Percentiles rank a stretch among this genome's conserved stretches.
These are phyloP conservation scores for Ochotona curzoniae DNA, from an alignment of 2,113 vertebrate genomes.

Conservation along the genomic window DNA sequence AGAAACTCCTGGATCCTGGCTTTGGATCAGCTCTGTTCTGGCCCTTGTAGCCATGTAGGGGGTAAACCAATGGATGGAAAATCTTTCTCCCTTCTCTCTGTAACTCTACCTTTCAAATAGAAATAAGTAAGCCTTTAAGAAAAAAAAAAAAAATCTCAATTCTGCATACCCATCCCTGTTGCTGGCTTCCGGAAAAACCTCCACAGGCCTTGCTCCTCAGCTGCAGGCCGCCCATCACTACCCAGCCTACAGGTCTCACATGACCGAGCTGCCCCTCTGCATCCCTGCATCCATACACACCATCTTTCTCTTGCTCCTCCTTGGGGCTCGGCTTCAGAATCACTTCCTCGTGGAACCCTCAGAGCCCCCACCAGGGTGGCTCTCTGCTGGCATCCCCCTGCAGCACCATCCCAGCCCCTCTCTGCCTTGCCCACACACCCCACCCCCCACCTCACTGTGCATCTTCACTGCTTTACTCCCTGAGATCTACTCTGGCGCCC, in stretches of 20 bases:
- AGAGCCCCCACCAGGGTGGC: not conserved
- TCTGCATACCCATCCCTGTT: not conserved
- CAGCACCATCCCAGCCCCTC: not conserved
- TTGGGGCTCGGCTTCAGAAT: not conserved
- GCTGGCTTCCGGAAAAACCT: not conserved
- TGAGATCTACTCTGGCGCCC: not conserved
- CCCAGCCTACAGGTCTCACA: rapidly evolving
- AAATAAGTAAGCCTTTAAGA: too few species aligned
- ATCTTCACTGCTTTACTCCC: not conserved
- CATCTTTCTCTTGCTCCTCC: not conserved
- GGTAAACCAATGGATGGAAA: too few species aligned
- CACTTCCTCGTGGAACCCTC: not conserved
- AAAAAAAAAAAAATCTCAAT: too few species aligned
- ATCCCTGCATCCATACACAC: not conserved
- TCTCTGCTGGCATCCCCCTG: not conserved
- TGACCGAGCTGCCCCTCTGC: not conserved
- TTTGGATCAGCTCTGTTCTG: too few species aligned
- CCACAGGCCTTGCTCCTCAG: not conserved
- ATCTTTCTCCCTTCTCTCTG: too few species aligned
- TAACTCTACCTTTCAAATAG: too few species aligned
- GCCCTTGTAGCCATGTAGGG: too few species aligned
- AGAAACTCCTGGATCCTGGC: too few species aligned
- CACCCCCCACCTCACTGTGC: not conserved
- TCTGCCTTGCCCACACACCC: not conserved
- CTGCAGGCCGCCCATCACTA: not conserved